Percentiles rank a stretch among this genome's conserved stretches.
These are phyloP conservation scores for Rhagium mordax DNA, from an alignment of 2,888 invertebrate species.

Conservation along the genomic window DNA sequence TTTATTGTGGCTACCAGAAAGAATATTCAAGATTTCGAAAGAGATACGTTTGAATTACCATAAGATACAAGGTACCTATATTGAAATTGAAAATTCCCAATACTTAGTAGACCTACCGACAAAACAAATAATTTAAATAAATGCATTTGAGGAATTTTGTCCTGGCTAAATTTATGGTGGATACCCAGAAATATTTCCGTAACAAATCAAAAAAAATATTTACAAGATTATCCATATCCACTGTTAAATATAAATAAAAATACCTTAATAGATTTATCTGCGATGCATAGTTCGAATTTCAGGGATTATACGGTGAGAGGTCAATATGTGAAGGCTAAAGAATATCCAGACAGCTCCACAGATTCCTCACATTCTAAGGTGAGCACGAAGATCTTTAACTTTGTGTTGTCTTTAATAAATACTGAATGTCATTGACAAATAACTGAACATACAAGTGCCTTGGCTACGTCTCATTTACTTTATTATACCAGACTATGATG, in stretches of 20 bases:
- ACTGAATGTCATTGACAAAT: conserved; percentile 70
- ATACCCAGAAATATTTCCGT: conserved; percentile 45
- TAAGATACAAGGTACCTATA: conserved; percentile 52
- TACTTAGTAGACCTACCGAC: conserved; percentile 43
- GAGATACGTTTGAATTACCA: conserved; percentile 53
- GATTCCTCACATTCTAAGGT: conserved; percentile 67
- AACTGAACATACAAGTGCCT: conserved; percentile 66
- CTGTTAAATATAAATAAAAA: conserved; percentile 57
- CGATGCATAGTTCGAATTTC: conserved; percentile 61
- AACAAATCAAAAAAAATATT: conserved; percentile 56
- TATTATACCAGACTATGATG: conserved; percentile 55
- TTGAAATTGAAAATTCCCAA: conserved; percentile 50
- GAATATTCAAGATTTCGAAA: conserved; percentile 49
- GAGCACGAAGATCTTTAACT: conserved; percentile 67
- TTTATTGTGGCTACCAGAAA: conserved; percentile 55
- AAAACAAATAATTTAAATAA: conserved; percentile 55
- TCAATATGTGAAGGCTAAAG: conserved; percentile 50
- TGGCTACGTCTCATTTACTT: conserved; percentile 64
- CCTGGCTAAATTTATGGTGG: conserved; percentile 51
- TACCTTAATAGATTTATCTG: conserved; percentile 65
- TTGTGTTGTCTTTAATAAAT: conserved; percentile 69
- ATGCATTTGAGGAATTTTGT: conserved; percentile 52
- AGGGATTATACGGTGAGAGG: conserved; percentile 63
- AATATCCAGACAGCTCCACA: conserved; percentile 57
- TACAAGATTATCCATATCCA: conserved; percentile 53